A percentile compares a stretch with the other conserved stretches of the same genome.
Conservation (phyloP, 2,113 vertebrate genomes). For the Strix aluco region DNA sequence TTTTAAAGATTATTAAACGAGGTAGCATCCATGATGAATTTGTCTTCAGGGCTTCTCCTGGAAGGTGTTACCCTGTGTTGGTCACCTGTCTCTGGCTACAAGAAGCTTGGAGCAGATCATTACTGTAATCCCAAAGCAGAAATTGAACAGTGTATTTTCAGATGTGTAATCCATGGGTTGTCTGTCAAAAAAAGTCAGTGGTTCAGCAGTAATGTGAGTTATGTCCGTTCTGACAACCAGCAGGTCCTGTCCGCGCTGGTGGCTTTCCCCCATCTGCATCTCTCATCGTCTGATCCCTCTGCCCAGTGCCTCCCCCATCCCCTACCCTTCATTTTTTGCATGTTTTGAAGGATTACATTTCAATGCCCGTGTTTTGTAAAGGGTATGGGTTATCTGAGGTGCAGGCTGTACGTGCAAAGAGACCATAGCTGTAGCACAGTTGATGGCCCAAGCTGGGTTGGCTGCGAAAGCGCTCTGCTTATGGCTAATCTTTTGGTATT, state of each 20-base stretch:
- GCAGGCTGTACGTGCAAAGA: not conserved
- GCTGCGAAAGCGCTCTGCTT: not conserved
- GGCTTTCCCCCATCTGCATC: not conserved
- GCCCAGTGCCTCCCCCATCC: not conserved
- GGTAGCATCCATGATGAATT: not conserved
- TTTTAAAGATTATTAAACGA: not conserved
- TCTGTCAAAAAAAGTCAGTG: not conserved
- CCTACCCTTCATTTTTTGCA: not conserved
- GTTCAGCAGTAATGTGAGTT: not conserved
- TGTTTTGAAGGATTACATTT: constrained; percentile 26
- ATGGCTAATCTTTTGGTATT: not conserved
- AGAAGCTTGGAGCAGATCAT: not conserved
- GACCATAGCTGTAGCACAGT: not conserved
- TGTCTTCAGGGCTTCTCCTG: not conserved
- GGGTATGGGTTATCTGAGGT: constrained; percentile 33
- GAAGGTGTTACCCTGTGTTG: not conserved
- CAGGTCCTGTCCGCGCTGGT: not conserved
- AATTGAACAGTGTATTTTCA: constrained; percentile 27
- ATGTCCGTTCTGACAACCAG: not conserved
- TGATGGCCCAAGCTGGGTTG: not conserved
- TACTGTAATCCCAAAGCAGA: not conserved
- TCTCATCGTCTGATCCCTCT: not conserved
- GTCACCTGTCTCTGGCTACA: not conserved
- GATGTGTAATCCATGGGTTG: not conserved
- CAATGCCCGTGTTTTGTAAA: constrained; percentile 13